phyloP scores from a whole-genome alignment of 1,140 invertebrate genomes.

The Saccostrea cuccullata region DNA sequence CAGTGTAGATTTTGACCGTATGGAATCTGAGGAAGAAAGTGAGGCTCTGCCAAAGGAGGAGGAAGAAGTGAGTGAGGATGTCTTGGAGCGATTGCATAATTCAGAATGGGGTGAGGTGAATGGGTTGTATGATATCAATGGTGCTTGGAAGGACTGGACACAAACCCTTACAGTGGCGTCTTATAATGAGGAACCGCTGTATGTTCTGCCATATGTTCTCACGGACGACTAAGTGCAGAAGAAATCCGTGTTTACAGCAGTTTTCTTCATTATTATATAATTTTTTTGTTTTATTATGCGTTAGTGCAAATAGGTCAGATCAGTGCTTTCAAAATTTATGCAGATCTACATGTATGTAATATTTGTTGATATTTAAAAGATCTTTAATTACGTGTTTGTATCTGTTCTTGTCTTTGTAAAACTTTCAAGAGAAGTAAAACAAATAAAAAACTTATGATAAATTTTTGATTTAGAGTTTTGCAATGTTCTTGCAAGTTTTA shows the following conservation, averaged over 20 bases:
- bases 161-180: slow-evolving; percentile 86
- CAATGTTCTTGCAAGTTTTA: slow-evolving; percentile 16
- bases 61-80: slow-evolving; percentile 72
- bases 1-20: slow-evolving; percentile 80
- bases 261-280: slow-evolving; percentile 12
- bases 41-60: slow-evolving; percentile 56
- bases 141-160: slow-evolving; percentile 89
- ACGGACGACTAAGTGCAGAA: slow-evolving; percentile 82
- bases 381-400: slow-evolving; percentile 39
- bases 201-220: slow-evolving; percentile 95
- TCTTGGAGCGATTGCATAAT: slow-evolving; percentile 78
- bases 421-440: slow-evolving; percentile 28
- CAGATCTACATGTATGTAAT: slow-evolving; percentile 24
- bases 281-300: slow-evolving; percentile 32
- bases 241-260: slow-evolving; percentile 37
- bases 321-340: slow-evolving; percentile 44
- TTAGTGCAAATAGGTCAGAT: slow-evolving; percentile 39
- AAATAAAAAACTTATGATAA: slow-evolving; percentile 20
- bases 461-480: slow-evolving; percentile 4
- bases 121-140: slow-evolving; percentile 82
- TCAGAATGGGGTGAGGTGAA: slow-evolving; percentile 82
- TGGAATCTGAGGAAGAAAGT: slow-evolving; percentile 60
- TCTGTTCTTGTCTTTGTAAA: slow-evolving; percentile 32
- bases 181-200: slow-evolving; percentile 86
- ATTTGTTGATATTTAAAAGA: slow-evolving; percentile 38